phyloP scores from a whole-genome alignment of 1,140 invertebrate species.

The Monochamus saltuarius region DNA sequence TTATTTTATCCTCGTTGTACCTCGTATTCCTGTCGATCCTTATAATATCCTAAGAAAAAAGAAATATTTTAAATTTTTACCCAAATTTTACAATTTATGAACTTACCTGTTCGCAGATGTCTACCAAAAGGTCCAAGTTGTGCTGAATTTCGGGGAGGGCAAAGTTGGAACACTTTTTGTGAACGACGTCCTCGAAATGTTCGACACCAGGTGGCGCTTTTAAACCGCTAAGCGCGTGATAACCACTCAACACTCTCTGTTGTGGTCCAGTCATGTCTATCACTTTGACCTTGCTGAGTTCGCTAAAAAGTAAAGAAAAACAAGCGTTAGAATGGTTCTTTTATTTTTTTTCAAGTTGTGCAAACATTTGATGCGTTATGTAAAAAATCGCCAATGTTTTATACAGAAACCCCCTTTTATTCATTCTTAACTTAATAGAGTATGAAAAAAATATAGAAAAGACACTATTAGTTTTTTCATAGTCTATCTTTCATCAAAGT shows the following conservation, averaged over 20 bases:
- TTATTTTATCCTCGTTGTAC: constrained; percentile 73
- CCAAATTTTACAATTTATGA: constrained; percentile 1
- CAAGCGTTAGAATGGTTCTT: neutral
- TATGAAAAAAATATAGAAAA: too few species aligned
- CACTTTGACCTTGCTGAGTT: constrained; percentile 88
- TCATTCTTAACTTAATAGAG: too few species aligned
- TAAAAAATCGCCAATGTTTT: too few species aligned
- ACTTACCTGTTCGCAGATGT: constrained; percentile 84
- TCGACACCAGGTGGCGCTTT: constrained; percentile 59
- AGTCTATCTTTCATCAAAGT: too few species aligned
- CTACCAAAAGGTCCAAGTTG: constrained; percentile 89
- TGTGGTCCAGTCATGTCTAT: constrained; percentile 99
- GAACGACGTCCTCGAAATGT: constrained; percentile 60
- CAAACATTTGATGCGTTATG: too few species aligned
- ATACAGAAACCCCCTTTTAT: too few species aligned
- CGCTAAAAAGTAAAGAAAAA: constrained; percentile 48
- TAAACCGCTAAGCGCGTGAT: constrained; percentile 79
- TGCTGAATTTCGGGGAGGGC: constrained; percentile 86
- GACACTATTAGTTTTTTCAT: too few species aligned
- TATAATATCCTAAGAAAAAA: constrained; percentile 74
- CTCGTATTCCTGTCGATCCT: constrained; percentile 79
- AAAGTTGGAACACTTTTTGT: constrained; percentile 67
- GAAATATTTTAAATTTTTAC: too few species aligned
- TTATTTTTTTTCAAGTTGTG: too few species aligned
- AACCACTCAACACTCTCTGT: constrained; percentile 89